Percentiles rank a stretch among this genome's conserved stretches.
Conservation (phyloP, 1,140 invertebrate genomes). For the Halictus rubicundus region DNA sequence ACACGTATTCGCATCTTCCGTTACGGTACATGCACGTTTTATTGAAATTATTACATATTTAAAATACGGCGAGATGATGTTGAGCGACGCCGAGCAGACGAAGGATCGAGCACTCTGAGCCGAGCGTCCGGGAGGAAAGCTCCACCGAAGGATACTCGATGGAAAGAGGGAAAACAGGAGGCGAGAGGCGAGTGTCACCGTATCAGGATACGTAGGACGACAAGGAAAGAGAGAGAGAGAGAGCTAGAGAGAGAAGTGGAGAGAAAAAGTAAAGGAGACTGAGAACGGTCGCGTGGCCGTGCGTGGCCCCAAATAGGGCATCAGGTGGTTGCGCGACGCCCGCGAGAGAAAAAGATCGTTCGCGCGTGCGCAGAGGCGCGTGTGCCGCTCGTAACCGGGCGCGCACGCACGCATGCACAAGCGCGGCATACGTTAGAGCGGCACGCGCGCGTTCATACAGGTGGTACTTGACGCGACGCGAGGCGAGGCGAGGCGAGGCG, state of each 20-base stretch:
- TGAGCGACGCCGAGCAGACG: too few relatives aligned
- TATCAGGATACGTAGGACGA: too few relatives aligned
- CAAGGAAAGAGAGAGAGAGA: background rate
- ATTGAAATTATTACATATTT: too few relatives aligned
- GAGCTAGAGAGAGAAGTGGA: slow-evolving; percentile 13
- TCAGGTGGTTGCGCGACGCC: slow-evolving; percentile 73
- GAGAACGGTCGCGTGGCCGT: slow-evolving; percentile 64
- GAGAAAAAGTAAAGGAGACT: slow-evolving; percentile 23
- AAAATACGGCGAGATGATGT: too few relatives aligned
- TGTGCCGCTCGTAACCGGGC: slow-evolving; percentile 53
- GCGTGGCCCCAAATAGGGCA: slow-evolving; percentile 73
- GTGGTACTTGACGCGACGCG: slow-evolving; percentile 19
- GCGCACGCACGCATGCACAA: slow-evolving; percentile 45
- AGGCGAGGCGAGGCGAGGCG: background rate
- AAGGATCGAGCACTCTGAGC: too few relatives aligned
- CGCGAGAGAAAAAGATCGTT: slow-evolving; percentile 64
- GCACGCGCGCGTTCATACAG: slow-evolving; percentile 64
- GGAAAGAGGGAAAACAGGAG: background rate
- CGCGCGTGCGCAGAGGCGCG: slow-evolving; percentile 62
- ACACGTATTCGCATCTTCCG: too few relatives aligned
- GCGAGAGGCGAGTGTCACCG: slow-evolving; percentile 9
- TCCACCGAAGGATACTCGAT: background rate
- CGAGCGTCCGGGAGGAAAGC: background rate
- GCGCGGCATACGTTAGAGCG: slow-evolving; percentile 26
- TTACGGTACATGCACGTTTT: too few relatives aligned